Evolutionary conservation across 2,888 invertebrate species (phyloP), one percentile per base, ranked within the genome.

Genomic region (Macaria liturata): DNA sequence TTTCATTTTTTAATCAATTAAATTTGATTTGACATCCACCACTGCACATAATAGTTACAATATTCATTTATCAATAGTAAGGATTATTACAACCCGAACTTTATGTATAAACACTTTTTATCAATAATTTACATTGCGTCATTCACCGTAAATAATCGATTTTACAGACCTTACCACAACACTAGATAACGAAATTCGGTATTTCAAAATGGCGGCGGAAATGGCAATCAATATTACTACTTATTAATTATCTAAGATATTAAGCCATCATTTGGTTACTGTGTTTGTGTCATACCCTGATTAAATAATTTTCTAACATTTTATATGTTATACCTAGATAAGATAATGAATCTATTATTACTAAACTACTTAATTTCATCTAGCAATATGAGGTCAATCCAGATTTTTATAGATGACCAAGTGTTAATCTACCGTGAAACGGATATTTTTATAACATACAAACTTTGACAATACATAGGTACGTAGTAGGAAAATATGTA

Each of bases 21-120:
- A 59, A 32, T 57, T 59, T 20, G 20, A 20, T 20, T 20, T 1
- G 1, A 20, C 46, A 46, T 64, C 43, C 40, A 52, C 62, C 40
- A 65, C 68, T 72, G n/a, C 75, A 56, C 64, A 67, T 44, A 61
- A 61, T 65, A 51, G 52, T 44, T 61, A 47, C 46, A 65, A 59
- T 60, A 69, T 56, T 50, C 62, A 69, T 45, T 68, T 69, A 72
- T 67, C 67, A 80, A 71, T 80, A 71, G 68, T 67, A 46, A 39
- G 56, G 54, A 31, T 9, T 56, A 72, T 71, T 63, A 50, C 56
- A 64, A 71, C 72, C 70, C 46, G 46, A 66, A 66, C 64, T 65
- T 71, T 78, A 73, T 74, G 78, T 81, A 74, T 69, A 60, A 64
- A 45, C 57, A 55, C 32, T 59, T 65, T n/a, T 31, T 54, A 34